Base-by-base conservation (phyloP, 2,113 vertebrate genomes). In the Tetrao urogallus region DNA sequence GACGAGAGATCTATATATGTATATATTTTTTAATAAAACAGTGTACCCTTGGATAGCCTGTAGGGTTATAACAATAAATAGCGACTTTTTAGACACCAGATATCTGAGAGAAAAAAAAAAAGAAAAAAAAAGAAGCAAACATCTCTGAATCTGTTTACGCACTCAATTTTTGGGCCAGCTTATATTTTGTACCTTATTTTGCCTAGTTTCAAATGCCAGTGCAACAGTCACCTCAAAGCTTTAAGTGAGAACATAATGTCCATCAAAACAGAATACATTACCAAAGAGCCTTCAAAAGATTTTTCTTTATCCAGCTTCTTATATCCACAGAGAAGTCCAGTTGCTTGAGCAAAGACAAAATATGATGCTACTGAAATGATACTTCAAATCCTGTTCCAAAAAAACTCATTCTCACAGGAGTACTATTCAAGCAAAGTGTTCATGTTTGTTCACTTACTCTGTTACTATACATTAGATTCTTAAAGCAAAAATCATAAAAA, bases 41-140 rank as follows among this genome's bases (percentile, higher is more conserved):
- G 6, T 13, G 2, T n/a, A 32, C 4, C 8, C 8, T 65, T 83
- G 0, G 0, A 60, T 25, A 73, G 2, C 0, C 6, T 63, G 3
- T 58, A 18, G 40, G 12, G 4, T 52, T 14, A 16, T 58, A 42
- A 42, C 20, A 73, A 18, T 74, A 80, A 92, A 73, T 6, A 70
- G 4, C 50, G 28, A 70, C 12, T 69, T 52, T 30, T 77, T 65
- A 60, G 36, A 14, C 38, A 64, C 11, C 27, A 16, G 28, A 27
- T 40, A 40, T 27, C 22, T 64, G 10, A 5, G 11, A 12, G 40
- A 9, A 19, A 45, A 38, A 27, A 25, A 61, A 38, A 63, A 28
- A 40, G 18, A 45, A 38, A 27, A 25, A 61, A 38, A 63, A 28
- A 40, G 18, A 16, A 64, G 11, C 16, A 64, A 63, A 38, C 36